Evolutionary conservation across 2,113 vertebrate species (phyloP).

Genomic region (Podiceps cristatus): DNA sequence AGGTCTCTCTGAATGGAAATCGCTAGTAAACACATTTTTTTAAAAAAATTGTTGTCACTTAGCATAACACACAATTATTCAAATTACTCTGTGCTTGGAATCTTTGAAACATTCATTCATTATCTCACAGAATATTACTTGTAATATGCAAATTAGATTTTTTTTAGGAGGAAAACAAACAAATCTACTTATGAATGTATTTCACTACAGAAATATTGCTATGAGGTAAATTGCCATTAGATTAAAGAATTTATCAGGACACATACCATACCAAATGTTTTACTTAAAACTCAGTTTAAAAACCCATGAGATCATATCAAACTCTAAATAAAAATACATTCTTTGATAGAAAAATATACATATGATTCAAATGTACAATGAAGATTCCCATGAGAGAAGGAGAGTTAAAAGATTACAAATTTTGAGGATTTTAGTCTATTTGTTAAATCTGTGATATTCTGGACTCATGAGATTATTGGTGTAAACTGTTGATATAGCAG

Average conservation of each 20-base stretch:
- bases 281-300: neutral
- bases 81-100: neutral
- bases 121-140: neutral
- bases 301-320: neutral
- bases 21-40: neutral
- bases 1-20: neutral
- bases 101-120: neutral
- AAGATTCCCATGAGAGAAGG: neutral
- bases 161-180: neutral
- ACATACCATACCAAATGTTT: neutral
- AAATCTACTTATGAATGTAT: neutral
- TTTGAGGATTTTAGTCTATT: neutral
- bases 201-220: neutral
- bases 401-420: neutral
- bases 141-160: fast-evolving
- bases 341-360: neutral
- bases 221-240: neutral
- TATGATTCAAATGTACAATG: neutral
- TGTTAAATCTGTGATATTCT: neutral
- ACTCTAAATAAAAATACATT: neutral
- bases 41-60: neutral
- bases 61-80: neutral
- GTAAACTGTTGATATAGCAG: neutral
- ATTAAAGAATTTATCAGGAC: neutral
- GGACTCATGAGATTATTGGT: neutral